A percentile compares a stretch with the other conserved stretches of the same genome.
phyloP scores from a whole-genome alignment of 2,113 vertebrate genomes.

The Perca flavescens region DNA sequence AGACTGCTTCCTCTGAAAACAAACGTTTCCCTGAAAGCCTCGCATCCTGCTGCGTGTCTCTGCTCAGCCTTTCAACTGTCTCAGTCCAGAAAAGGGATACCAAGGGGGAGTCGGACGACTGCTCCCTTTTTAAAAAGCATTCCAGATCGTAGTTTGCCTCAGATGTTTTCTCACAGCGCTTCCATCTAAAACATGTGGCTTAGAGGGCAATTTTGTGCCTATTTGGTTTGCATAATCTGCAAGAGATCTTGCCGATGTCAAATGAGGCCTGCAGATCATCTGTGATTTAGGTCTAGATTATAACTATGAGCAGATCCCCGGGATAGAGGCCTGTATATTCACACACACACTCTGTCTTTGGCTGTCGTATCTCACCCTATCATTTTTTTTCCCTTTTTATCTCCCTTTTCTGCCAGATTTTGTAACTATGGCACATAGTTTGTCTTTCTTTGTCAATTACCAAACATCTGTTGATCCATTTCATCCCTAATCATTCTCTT shows the following conservation, averaged over 20 bases:
- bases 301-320: conserved; percentile 66
- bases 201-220: conserved; percentile 61
- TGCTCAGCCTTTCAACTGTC: conserved; percentile 32
- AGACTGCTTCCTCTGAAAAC: conserved; percentile 37
- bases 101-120: conserved; percentile 24
- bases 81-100: conserved; percentile 40
- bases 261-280: conserved; percentile 63
- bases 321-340: conserved; percentile 25
- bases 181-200: conserved; percentile 64
- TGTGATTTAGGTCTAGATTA: conserved; percentile 43
- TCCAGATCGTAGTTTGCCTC: conserved; percentile 32
- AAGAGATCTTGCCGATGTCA: conserved; percentile 55
- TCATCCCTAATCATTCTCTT: neutral
- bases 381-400: neutral
- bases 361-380: conserved; percentile 6
- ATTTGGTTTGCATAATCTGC: conserved; percentile 64
- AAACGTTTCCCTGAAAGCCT: neutral
- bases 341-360: conserved; percentile 19
- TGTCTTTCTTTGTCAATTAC: conserved; percentile 10
- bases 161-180: conserved; percentile 48
- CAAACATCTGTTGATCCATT: neutral
- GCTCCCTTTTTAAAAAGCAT: conserved; percentile 43
- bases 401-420: neutral
- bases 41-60: conserved; percentile 31
- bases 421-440: neutral